A percentile compares a stretch with the other conserved stretches of the same genome.
These are phyloP conservation scores for Mechanitis messenoides DNA, from an alignment of 2,888 invertebrate species.

Conservation along the genomic window DNA sequence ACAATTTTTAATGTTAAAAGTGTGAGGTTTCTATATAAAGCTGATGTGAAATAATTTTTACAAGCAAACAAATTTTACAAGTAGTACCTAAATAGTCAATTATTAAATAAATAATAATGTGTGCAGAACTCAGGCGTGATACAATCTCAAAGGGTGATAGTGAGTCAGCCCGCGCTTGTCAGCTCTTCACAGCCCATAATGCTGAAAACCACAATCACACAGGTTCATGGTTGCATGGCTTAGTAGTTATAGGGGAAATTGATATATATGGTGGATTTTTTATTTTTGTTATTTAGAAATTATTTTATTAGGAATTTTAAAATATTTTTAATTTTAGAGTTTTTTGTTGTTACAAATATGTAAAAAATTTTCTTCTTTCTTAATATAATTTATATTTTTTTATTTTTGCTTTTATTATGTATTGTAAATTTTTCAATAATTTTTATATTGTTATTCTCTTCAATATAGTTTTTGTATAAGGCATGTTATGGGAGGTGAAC, in stretches of 20 bases:
- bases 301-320: not conserved
- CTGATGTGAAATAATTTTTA: too few species aligned
- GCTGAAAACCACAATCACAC: conserved; percentile 53
- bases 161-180: conserved; percentile 63
- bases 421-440: too few species aligned
- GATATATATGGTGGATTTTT: conserved; percentile 11
- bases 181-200: conserved; percentile 64
- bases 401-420: too few species aligned
- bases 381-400: too few species aligned
- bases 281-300: not conserved
- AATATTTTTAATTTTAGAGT: too few species aligned
- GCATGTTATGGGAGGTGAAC: not conserved
- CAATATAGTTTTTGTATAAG: not conserved
- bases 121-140: conserved; percentile 70
- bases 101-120: conserved; percentile 26
- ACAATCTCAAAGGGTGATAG: conserved; percentile 70
- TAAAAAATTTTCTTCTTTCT: too few species aligned
- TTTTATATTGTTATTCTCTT: not conserved
- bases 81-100: not conserved
- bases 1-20: too few species aligned
- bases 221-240: conserved; percentile 35
- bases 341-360: too few species aligned
- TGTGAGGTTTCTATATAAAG: too few species aligned
- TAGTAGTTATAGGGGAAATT: conserved; percentile 25
- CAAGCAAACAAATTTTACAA: too few species aligned